Evolutionary conservation across 2,797 vertebrate species (phyloP), one percentile per base, ranked within the genome.

Genomic region (Clarias fuscus): DNA sequence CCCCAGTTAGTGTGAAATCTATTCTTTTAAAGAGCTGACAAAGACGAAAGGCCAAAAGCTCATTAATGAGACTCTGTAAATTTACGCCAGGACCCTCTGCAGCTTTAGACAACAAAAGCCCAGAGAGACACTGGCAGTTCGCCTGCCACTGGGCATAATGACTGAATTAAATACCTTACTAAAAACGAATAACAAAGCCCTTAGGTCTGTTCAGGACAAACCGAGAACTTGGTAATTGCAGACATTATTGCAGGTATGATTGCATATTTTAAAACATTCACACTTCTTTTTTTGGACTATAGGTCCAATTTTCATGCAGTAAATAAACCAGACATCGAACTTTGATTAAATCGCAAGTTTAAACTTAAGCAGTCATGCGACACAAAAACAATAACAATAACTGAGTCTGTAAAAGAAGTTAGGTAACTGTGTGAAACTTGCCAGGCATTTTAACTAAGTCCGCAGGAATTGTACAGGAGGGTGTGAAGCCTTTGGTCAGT

Each of bases 401-500:
- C 40, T 30, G 61, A 61, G 22, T 73, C 20, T 64, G n/a, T 64
- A 76, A 84, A 73, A 83, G 61, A 84, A 64, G 61, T 85, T 72
- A 73, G 80, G 64, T 82, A 84, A 83, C 61, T 20, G 56, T 56
- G 20, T 27, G 78, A 86, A 77, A 79, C 62, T 22, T 84, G 82
- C 85, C 73, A 61, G 59, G 86, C 84, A 87, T 87, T 53, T 88
- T 70, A 88, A 90, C 71, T 68, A 87, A 84, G 70, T 77, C 33
- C 48, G 22, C 70, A 70, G 65, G 78, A 65, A 65, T 70, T 83
- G 81, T 65, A 86, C 71, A 79, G 68, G 73, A 81, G 86, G 75
- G 75, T 68, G 80, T 89, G 76, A 89, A 86, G 73, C 85, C 76
- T 90, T 90, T 90, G 85, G 85, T 90, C 67, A 71, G 43, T 30